Base-by-base conservation (phyloP, 2,113 vertebrate genomes). In the Epinephelus fuscoguttatus region DNA sequence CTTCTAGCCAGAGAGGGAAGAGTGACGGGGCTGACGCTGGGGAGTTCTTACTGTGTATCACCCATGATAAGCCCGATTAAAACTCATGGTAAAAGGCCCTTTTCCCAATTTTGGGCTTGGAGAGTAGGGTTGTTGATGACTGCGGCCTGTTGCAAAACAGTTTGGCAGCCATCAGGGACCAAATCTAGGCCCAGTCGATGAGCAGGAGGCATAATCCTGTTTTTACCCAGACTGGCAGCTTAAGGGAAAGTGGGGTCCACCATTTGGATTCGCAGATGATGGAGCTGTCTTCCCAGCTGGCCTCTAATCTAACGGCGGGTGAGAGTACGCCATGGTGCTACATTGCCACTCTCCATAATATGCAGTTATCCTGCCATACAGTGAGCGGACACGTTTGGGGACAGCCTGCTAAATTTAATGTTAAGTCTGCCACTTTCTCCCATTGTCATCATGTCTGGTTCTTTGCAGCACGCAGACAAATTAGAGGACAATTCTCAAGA, bases 181-280 rank as follows among this genome's bases (percentile, higher is more conserved):
- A 89, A 91, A 93, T 87, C 81, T 90, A 89, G 81, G 78, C 88
- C 76, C 81, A 91, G 81, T 85, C 88, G 61, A 78, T 81, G 85
- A 92, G 85, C 90, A 93, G 92, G 91, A 91, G 93, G 92, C 93
- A 72, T 93, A 92, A 94, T 93, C 92, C 92, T 91, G 88, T 90
- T 91, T 91, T 89, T 89, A 93, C 91, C 88, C 91, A 93, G 88
- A 88, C 91, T 94, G 93, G 88, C 91, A 92, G 91, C 89, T 93
- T 92, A 90, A 87, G 79, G 71, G 72, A 88, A 88, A 93, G 84
- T 89, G 59, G 87, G 90, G 90, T 92, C 87, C 90, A 91, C 91
- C 93, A 94, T 92, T 93, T 94, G 93, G 93, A 90, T 90, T 81
- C 86, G 61, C 93, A 94, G 93, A 94, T 93, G 93, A 93, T 82